Conservation (phyloP, 2,888 invertebrate species). For the Polydesmus complanatus region DNA sequence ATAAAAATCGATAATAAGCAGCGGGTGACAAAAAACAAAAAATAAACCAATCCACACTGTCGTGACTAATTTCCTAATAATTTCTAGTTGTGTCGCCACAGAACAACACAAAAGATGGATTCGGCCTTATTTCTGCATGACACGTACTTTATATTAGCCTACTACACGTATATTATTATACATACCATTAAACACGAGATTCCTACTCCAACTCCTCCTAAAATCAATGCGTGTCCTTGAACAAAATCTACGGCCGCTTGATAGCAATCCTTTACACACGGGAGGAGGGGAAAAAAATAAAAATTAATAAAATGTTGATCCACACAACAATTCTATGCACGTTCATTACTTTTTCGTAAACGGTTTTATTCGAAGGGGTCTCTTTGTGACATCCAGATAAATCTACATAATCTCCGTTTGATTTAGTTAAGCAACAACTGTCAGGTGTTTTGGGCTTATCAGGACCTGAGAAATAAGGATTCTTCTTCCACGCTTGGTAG, state of each 20-base stretch:
- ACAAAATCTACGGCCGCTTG: slow-evolving; percentile 54
- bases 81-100: too few relatives aligned
- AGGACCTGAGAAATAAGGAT: background rate
- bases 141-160: background rate
- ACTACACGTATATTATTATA: too few relatives aligned
- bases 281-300: background rate
- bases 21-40: too few relatives aligned
- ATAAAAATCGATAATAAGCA: too few relatives aligned
- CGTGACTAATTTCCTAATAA: too few relatives aligned
- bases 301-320: background rate
- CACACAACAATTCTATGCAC: too few relatives aligned
- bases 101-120: too few relatives aligned
- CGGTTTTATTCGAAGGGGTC: slow-evolving; percentile 12
- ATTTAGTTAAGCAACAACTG: slow-evolving; percentile 9
- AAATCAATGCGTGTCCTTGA: slow-evolving; percentile 59
- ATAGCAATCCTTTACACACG: slow-evolving; percentile 51
- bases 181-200: slow-evolving; percentile 80
- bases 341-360: slow-evolving; percentile 6
- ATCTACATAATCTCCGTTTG: slow-evolving; percentile 38
- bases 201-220: slow-evolving; percentile 65
- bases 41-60: background rate
- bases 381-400: slow-evolving; percentile 49
- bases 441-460: slow-evolving; percentile 2
- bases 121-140: too few relatives aligned
- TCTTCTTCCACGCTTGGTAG: slow-evolving; percentile 10